A percentile compares a stretch with the other conserved stretches of the same genome.
These are phyloP conservation scores for Eolophus roseicapilla DNA, from an alignment of 2,113 vertebrate genomes.

Conservation along the genomic window DNA sequence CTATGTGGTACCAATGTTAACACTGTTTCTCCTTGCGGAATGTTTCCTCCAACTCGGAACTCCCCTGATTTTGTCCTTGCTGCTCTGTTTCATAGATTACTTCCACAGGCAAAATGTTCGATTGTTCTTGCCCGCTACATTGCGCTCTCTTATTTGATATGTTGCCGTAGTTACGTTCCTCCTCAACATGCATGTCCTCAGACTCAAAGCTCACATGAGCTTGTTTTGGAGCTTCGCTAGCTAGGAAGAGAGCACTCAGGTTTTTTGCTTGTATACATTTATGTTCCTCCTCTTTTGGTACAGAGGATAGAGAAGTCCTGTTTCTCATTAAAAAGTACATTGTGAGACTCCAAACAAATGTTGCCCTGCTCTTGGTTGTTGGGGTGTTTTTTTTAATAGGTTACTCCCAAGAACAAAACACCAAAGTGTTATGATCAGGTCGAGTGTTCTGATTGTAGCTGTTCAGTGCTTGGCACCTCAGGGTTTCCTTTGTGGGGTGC, in stretches of 20 bases:
- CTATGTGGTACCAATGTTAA: background rate
- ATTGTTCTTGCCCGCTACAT: background rate
- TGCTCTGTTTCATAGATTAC: background rate
- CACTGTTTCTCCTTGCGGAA: rapidly evolving
- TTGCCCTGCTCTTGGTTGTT: background rate
- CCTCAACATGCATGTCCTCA: background rate
- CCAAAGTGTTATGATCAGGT: background rate
- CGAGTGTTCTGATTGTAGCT: background rate
- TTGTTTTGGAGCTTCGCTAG: background rate
- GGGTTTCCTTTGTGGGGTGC: background rate
- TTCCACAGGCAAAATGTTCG: background rate
- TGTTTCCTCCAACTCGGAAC: background rate
- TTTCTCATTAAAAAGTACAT: background rate
- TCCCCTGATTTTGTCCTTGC: background rate
- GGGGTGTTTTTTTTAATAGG: background rate
- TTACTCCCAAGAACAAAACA: background rate
- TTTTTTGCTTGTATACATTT: background rate
- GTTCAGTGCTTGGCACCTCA: background rate
- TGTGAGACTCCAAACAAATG: background rate
- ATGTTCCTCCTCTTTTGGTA: background rate
- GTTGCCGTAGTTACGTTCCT: background rate
- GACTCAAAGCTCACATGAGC: background rate
- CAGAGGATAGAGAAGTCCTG: background rate
- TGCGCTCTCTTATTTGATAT: background rate
- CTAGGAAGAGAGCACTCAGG: background rate